Percentiles rank a stretch among this genome's conserved stretches.
phyloP scores from a whole-genome alignment of 2,113 vertebrate species.

The Corythaeola cristata region DNA sequence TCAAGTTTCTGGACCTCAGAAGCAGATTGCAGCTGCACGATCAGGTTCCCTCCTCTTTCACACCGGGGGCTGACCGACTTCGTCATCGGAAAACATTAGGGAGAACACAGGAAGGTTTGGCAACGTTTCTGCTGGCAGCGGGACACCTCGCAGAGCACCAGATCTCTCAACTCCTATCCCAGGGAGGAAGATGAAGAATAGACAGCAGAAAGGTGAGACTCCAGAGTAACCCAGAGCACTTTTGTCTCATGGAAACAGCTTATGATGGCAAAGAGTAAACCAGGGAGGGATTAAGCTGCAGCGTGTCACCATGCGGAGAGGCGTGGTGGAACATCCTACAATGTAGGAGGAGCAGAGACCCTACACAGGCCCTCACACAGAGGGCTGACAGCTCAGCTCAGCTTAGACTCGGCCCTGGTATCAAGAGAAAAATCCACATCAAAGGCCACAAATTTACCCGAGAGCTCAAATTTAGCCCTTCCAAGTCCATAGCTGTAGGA shows the following conservation, averaged over 20 bases:
- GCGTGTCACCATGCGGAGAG: fast-evolving
- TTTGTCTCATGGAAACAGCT: not conserved
- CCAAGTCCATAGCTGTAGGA: not conserved
- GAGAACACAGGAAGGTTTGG: not conserved
- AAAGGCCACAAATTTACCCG: not conserved
- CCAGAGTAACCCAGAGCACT: not conserved
- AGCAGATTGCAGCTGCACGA: not conserved
- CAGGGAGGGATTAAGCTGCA: not conserved
- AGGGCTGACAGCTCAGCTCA: not conserved
- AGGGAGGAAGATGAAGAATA: not conserved
- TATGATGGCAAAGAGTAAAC: not conserved
- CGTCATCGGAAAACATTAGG: fast-evolving
- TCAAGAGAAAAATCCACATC: not conserved
- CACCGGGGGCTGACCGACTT: fast-evolving
- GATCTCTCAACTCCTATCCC: not conserved
- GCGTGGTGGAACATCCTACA: not conserved
- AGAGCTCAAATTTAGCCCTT: not conserved
- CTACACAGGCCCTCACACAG: not conserved
- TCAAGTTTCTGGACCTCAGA: not conserved
- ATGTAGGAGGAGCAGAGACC: not conserved
- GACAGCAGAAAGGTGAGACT: not conserved
- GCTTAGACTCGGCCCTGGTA: not conserved
- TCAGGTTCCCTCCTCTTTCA: not conserved
- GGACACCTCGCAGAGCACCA: not conserved
- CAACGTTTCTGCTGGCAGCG: fast-evolving